Evolutionary conservation across 2,113 vertebrate genomes (phyloP).

Genomic region (Kobus ellipsiprymnus): DNA sequence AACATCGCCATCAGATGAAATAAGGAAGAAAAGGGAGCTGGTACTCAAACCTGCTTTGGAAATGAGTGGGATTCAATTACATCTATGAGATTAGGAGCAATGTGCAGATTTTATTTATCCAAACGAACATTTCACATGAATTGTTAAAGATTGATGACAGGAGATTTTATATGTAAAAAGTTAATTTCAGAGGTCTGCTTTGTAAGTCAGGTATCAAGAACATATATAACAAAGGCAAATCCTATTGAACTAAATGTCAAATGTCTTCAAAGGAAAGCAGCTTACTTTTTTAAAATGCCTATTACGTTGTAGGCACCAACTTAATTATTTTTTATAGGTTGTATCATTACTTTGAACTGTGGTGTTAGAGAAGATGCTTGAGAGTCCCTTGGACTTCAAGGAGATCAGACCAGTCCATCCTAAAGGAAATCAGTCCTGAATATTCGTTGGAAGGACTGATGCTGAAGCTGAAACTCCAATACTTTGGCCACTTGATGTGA

Average conservation of each 20-base stretch:
- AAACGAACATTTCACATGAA: neutral
- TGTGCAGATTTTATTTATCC: neutral
- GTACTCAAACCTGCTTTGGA: neutral
- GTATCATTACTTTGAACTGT: neutral
- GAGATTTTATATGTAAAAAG: slow-evolving; percentile 2
- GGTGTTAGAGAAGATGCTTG: neutral
- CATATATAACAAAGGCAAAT: neutral
- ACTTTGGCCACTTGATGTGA: neutral
- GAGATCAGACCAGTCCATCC: neutral
- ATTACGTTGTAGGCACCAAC: neutral
- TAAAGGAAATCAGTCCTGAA: neutral
- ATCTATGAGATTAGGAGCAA: neutral
- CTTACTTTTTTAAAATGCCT: neutral
- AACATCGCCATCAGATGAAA: neutral
- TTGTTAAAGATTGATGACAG: slow-evolving; percentile 4
- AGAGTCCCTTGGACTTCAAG: neutral
- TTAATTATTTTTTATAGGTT: neutral
- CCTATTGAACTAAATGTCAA: neutral
- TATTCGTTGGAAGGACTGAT: neutral
- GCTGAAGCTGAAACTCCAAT: neutral
- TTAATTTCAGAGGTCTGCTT: neutral
- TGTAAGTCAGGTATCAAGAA: neutral
- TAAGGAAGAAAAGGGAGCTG: neutral
- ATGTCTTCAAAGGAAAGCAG: neutral
- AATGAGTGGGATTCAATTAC: neutral